A percentile compares a stretch with the other conserved stretches of the same genome.
These are phyloP conservation scores for Diglossa cyanea DNA, from an alignment of 2,797 vertebrate genomes.

Conservation along the genomic window DNA sequence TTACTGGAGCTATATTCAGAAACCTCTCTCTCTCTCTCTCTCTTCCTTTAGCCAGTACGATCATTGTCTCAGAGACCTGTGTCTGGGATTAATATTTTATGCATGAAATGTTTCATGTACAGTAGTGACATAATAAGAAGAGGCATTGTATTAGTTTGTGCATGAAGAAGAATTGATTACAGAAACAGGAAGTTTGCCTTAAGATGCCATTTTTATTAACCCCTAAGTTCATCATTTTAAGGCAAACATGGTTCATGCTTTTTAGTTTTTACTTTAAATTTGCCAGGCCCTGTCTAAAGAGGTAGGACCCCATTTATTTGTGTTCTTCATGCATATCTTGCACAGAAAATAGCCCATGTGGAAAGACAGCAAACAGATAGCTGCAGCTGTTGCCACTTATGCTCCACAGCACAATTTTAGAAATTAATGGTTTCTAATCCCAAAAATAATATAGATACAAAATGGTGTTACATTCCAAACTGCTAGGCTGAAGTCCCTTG, in stretches of 20 bases:
- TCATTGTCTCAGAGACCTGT: conserved; percentile 28
- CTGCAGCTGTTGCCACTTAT: conserved; percentile 70
- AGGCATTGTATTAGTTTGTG: conserved; percentile 58
- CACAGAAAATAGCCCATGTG: conserved; percentile 58
- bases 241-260: background rate
- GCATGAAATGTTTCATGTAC: conserved; percentile 65
- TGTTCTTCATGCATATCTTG: conserved; percentile 49
- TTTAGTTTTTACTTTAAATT: conserved; percentile 51
- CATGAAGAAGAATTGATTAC: conserved; percentile 20
- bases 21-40: background rate
- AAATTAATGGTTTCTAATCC: conserved; percentile 72
- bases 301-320: background rate
- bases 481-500: conserved; percentile 22
- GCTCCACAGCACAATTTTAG: conserved; percentile 74
- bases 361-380: conserved; percentile 65
- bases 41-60: conserved; percentile 15
- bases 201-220: conserved; percentile 60
- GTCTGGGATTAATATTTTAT: conserved; percentile 64
- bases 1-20: conserved; percentile 2
- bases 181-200: conserved; percentile 28
- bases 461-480: conserved; percentile 26
- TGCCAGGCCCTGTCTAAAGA: background rate
- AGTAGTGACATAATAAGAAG: conserved; percentile 73
- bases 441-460: conserved; percentile 65
- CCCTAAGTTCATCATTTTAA: conserved; percentile 33